Conservation (phyloP, 2,888 invertebrate species). For the Drosophila greeni region DNA sequence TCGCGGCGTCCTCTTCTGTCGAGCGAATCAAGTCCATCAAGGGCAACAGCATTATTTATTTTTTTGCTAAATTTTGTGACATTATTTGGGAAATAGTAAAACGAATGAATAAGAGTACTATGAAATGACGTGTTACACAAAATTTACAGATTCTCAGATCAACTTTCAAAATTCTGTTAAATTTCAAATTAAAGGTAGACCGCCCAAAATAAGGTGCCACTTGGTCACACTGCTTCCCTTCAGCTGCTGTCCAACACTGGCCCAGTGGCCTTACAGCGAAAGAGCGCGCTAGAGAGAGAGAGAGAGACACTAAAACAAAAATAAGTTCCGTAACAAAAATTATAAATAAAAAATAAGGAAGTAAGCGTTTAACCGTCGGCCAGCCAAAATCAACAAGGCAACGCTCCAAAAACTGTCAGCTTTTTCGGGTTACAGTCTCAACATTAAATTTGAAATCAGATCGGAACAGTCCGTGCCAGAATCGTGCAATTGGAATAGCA, state of each 20-base stretch:
- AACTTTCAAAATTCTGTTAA: too few species aligned
- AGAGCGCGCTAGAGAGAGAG: slow-evolving; percentile 32
- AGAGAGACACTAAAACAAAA: slow-evolving; percentile 48
- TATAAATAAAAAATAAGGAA: slow-evolving; percentile 61
- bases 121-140: background rate
- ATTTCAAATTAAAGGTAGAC: background rate
- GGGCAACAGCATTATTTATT: slow-evolving; percentile 61
- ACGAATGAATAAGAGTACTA: background rate
- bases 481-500: slow-evolving; percentile 13
- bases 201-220: background rate
- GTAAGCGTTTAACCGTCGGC: slow-evolving; percentile 47
- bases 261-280: slow-evolving; percentile 15
- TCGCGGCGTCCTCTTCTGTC: slow-evolving; percentile 17
- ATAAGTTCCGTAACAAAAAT: slow-evolving; percentile 65
- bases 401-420: slow-evolving; percentile 32
- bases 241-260: slow-evolving; percentile 34
- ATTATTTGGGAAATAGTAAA: slow-evolving; percentile 31
- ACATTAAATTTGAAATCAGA: slow-evolving; percentile 20
- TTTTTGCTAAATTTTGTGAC: slow-evolving; percentile 47
- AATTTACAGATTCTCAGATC: background rate
- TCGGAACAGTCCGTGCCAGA: slow-evolving; percentile 11
- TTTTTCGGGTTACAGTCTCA: slow-evolving; percentile 25
- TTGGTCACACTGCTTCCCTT: background rate
- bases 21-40: slow-evolving; percentile 20
- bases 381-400: slow-evolving; percentile 39